Evolutionary conservation across 2,113 vertebrate species (phyloP).

Genomic region (Strix uralensis): DNA sequence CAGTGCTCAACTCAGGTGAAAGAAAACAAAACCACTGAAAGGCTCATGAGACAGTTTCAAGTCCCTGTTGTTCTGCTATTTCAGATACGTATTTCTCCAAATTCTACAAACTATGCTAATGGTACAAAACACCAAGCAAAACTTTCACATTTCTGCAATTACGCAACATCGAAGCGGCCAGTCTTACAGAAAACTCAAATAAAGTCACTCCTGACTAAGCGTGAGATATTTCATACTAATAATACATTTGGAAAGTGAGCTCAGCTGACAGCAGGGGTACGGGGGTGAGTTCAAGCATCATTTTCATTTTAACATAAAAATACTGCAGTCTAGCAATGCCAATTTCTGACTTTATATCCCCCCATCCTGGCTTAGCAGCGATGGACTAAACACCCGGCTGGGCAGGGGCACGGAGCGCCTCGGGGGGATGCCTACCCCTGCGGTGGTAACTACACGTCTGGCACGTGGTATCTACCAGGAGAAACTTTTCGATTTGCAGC

Average conservation of each 20-base stretch:
- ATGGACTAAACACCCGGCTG: neutral
- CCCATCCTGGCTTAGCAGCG: neutral
- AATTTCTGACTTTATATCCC: neutral
- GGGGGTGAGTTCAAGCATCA: neutral
- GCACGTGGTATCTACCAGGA: neutral
- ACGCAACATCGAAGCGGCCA: neutral
- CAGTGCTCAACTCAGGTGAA: neutral
- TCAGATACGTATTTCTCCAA: neutral
- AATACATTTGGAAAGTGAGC: neutral
- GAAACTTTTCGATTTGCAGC: neutral
- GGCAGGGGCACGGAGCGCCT: rapidly evolving
- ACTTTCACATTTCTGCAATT: neutral
- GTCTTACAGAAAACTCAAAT: neutral
- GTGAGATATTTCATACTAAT: neutral
- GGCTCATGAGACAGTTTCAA: neutral
- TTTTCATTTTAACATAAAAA: neutral
- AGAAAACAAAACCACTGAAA: neutral
- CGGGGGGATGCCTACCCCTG: neutral
- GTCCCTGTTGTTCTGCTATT: neutral
- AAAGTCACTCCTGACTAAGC: neutral
- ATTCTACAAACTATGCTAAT: neutral
- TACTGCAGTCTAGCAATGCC: neutral
- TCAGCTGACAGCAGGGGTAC: neutral
- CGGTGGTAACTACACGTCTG: neutral
- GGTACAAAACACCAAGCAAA: neutral